These are phyloP conservation scores for Maconellicoccus hirsutus DNA, from an alignment of 1,140 invertebrate genomes.

Conservation along the genomic window DNA sequence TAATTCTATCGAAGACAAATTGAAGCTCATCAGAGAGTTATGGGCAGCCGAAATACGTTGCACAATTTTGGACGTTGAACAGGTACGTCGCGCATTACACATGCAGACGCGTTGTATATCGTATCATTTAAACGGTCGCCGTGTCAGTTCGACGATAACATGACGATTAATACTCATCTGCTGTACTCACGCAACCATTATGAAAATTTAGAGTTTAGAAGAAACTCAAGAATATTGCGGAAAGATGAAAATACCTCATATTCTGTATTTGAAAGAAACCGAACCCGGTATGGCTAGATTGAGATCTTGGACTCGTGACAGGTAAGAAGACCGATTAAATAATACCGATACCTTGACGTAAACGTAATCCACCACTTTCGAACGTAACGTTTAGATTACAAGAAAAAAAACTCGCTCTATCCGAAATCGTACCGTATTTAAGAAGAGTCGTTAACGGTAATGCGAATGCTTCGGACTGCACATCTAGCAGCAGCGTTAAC, in stretches of 20 bases:
- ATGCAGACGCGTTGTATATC: no score
- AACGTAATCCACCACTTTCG: neutral
- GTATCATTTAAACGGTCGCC: no score
- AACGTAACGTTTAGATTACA: constrained; percentile 27
- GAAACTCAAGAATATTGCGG: constrained; percentile 54
- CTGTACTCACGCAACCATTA: no score
- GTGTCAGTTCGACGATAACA: no score
- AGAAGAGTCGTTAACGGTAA: constrained; percentile 8
- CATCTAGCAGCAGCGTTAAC: neutral
- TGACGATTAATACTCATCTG: no score
- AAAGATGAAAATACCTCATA: constrained; percentile 48
- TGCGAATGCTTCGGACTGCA: no score
- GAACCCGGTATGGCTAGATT: constrained; percentile 49
- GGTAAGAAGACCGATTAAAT: constrained; percentile 23
- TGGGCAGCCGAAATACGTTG: constrained; percentile 45
- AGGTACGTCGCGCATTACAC: no score
- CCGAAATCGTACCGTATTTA: constrained; percentile 27
- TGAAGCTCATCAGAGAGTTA: constrained; percentile 44
- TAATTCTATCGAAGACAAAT: constrained; percentile 48
- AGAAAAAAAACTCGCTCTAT: constrained; percentile 27
- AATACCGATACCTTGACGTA: neutral
- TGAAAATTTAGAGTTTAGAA: constrained; percentile 40
- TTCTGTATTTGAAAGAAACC: constrained; percentile 52
- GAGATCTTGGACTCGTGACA: constrained; percentile 46
- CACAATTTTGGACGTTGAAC: constrained; percentile 39